Base-by-base conservation (phyloP, 2,888 invertebrate species). In the Caenorhabditis doughertyi region DNA sequence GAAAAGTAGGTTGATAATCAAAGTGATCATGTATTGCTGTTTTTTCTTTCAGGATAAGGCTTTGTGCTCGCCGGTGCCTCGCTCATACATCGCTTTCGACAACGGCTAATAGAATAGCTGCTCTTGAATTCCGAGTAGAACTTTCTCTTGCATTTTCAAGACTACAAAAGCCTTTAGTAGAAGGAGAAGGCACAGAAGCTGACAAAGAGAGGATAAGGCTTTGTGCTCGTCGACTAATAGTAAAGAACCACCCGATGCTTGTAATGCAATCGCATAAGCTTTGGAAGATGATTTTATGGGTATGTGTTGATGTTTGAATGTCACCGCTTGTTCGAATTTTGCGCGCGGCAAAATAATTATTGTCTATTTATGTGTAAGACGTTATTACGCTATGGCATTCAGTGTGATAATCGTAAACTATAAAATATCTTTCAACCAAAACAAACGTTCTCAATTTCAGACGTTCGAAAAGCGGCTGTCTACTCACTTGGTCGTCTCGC, bases 191-290 rank as follows among this genome's bases (percentile, higher is more conserved):
- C n/a, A n/a, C n/a, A n/a, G n/a, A n/a, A n/a, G 29, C 53, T 5
- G 11, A 13, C 9, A 39, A 8, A 9, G 7, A 4, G 9, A 84
- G 84, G 42, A 87, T 82, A 62, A 85, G 84, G 58, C 51, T 84
- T 56, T 67, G 83, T 68, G 80, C 83, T 1, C 55, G 67, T 5
- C 47, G 56, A 47, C 85, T 84, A 2, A 39, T 53, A 9, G 79
- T 70, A 3, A 39, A 55, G 9, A 73, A 72, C 95, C 95, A 25
- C 96, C 96, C 87, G 98, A 97, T 0, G 96, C 98, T 0, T 98
- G 98, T 92, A 98, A 98, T 0, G 98, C 98, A 64, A 96, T 98
- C 92, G 97, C 99, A 84, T 97, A 98, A 92, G 98, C 98, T 0
- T 94, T 99, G 42, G 98, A 99, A 93, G 99, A 99, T 93, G 98